A percentile compares a stretch with the other conserved stretches of the same genome.
Evolutionary conservation across 2,113 vertebrate species (phyloP).

Genomic region (Engraulis encrasicolus): DNA sequence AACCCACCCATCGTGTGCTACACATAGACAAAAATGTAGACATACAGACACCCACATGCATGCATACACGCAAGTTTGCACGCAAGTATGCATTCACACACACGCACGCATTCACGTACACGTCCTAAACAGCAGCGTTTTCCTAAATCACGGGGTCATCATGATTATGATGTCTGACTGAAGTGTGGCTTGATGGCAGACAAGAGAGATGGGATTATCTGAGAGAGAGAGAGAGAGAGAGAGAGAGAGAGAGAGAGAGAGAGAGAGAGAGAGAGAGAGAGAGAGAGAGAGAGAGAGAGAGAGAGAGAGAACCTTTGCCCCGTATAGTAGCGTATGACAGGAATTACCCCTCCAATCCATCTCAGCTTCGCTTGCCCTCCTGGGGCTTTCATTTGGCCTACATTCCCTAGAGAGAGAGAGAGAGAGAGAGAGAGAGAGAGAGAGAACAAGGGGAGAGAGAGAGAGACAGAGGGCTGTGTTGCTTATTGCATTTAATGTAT

Average conservation of each 20-base stretch:
- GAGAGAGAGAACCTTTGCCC: conserved; percentile 50
- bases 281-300: no score
- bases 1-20: no score
- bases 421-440: neutral
- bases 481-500: neutral
- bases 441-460: neutral
- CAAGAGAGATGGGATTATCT: neutral
- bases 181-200: conserved; percentile 10
- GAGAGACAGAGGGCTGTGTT: conserved; percentile 1
- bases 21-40: no score
- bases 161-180: conserved; percentile 17
- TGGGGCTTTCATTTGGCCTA: conserved; percentile 47
- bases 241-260: conserved; percentile 32
- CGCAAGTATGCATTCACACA: no score
- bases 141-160: neutral
- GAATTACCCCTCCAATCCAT: conserved; percentile 53
- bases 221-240: conserved; percentile 17
- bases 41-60: no score
- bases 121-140: neutral
- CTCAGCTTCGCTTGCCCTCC: no score
- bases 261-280: no score
- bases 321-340: conserved; percentile 51
- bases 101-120: no score
- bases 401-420: conserved; percentile 30
- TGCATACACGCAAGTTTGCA: no score